Percentiles rank a stretch among this genome's conserved stretches.
Evolutionary conservation across 2,113 vertebrate species (phyloP).

Genomic region (Peromyscus leucopus): DNA sequence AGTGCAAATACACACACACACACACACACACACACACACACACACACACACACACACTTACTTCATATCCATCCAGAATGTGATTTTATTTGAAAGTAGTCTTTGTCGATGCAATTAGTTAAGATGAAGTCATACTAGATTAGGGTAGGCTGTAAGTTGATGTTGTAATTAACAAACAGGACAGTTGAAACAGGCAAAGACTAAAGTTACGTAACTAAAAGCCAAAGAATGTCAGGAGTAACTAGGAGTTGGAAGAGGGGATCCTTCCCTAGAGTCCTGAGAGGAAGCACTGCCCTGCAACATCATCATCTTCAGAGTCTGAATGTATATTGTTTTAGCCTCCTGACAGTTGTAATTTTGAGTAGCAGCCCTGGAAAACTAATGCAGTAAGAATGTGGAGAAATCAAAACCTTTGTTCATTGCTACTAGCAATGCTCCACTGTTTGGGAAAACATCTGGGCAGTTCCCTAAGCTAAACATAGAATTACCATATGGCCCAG

Average conservation of each 20-base stretch:
- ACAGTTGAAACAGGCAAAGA: background rate
- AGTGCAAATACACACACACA: background rate
- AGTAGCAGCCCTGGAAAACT: background rate
- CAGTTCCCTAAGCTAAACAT: background rate
- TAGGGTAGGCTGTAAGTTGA: background rate
- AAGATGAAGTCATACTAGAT: background rate
- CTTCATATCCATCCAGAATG: background rate
- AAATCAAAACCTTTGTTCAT: background rate
- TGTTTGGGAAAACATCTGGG: background rate
- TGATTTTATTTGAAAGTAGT: slow-evolving; percentile 8
- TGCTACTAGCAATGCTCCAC: background rate
- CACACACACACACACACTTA: background rate
- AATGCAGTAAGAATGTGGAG: background rate
- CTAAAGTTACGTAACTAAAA: background rate
- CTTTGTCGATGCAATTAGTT: background rate
- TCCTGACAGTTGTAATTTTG: background rate
- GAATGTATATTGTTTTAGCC: background rate
- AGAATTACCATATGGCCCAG: background rate
- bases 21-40: background rate
- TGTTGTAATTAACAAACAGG: background rate
- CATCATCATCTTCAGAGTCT: background rate
- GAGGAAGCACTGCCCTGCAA: background rate
- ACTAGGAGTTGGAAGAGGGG: background rate
- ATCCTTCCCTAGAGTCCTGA: background rate
- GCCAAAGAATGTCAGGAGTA: background rate